Evolutionary conservation across 2,797 vertebrate species (phyloP).

Genomic region (Diplodus puntazzo): DNA sequence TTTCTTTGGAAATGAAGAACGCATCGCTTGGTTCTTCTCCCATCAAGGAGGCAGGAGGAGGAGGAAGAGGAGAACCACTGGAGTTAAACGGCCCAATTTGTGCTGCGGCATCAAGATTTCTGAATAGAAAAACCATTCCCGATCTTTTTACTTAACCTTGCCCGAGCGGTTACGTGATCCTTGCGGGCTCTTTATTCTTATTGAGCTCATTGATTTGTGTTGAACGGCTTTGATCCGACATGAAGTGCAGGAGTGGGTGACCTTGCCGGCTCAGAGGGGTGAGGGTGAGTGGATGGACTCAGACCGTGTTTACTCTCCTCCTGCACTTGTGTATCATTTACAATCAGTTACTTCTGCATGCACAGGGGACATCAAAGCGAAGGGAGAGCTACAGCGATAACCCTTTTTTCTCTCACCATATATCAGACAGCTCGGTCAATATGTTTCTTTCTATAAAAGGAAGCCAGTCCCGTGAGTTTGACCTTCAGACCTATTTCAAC

Average conservation of each 20-base stretch:
- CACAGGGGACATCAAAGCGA: slow-evolving; percentile 65
- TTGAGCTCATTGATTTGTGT: slow-evolving; percentile 61
- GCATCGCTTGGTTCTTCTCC: slow-evolving; percentile 47
- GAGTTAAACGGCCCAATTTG: slow-evolving; percentile 50
- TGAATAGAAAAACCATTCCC: not conserved
- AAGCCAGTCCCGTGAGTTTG: slow-evolving; percentile 28
- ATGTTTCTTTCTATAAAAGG: slow-evolving; percentile 33
- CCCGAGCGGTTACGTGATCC: slow-evolving; percentile 35
- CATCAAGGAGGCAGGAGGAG: slow-evolving; percentile 22
- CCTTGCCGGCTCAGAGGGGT: slow-evolving; percentile 59
- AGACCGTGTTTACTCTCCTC: slow-evolving; percentile 45
- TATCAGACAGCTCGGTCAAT: slow-evolving; percentile 40
- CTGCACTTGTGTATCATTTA: slow-evolving; percentile 46
- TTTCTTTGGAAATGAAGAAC: slow-evolving; percentile 60
- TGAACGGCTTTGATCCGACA: slow-evolving; percentile 65
- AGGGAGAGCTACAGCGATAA: slow-evolving; percentile 32
- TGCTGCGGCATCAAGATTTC: slow-evolving; percentile 16
- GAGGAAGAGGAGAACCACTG: slow-evolving; percentile 27
- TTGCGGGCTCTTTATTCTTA: slow-evolving; percentile 50
- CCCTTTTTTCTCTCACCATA: slow-evolving; percentile 26
- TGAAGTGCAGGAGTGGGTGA: slow-evolving; percentile 62
- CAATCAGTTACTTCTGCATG: slow-evolving; percentile 47
- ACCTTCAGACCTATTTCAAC: slow-evolving; percentile 55
- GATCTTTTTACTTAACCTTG: slow-evolving; percentile 33
- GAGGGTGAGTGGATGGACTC: slow-evolving; percentile 27